These are phyloP conservation scores for Drosophila pruinosa DNA, from an alignment of 1,140 invertebrate genomes.

Conservation along the genomic window DNA sequence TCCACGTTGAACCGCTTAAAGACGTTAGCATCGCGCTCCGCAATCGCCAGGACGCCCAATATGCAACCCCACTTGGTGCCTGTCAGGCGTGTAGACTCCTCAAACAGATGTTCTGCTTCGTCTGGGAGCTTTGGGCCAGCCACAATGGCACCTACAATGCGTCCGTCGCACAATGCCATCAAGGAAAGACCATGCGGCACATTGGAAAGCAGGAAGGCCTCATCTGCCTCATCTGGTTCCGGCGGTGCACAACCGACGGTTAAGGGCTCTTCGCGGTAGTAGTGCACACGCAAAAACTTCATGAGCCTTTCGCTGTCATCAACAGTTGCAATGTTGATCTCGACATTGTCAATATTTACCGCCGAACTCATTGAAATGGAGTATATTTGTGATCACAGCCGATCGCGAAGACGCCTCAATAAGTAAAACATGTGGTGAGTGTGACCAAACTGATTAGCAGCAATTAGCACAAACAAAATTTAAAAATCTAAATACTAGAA, in stretches of 20 bases:
- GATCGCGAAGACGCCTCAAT: background rate
- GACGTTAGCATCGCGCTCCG: slow-evolving; percentile 43
- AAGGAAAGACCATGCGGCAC: slow-evolving; percentile 47
- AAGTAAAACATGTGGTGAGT: too few species aligned
- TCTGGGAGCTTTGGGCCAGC: slow-evolving; percentile 48
- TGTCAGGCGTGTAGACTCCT: background rate
- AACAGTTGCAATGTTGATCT: slow-evolving; percentile 31
- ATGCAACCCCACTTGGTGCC: slow-evolving; percentile 65
- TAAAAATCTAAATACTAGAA: background rate
- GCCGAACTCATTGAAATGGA: background rate
- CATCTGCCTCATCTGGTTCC: slow-evolving; percentile 40
- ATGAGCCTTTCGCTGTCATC: slow-evolving; percentile 31
- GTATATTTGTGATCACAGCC: background rate
- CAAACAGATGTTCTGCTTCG: slow-evolving; percentile 6
- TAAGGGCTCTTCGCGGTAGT: slow-evolving; percentile 62
- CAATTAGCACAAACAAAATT: background rate
- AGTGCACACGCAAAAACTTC: slow-evolving; percentile 51
- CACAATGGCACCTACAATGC: slow-evolving; percentile 53
- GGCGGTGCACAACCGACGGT: slow-evolving; percentile 49
- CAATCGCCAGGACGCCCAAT: slow-evolving; percentile 33
- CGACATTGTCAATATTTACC: background rate
- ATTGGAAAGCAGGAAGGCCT: slow-evolving; percentile 55
- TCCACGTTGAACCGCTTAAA: slow-evolving; percentile 38
- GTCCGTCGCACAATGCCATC: slow-evolving; percentile 9
- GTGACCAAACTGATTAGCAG: background rate